Conservation (phyloP, 23 tunicate genomes). For the Aplidium turbinatum region DNA sequence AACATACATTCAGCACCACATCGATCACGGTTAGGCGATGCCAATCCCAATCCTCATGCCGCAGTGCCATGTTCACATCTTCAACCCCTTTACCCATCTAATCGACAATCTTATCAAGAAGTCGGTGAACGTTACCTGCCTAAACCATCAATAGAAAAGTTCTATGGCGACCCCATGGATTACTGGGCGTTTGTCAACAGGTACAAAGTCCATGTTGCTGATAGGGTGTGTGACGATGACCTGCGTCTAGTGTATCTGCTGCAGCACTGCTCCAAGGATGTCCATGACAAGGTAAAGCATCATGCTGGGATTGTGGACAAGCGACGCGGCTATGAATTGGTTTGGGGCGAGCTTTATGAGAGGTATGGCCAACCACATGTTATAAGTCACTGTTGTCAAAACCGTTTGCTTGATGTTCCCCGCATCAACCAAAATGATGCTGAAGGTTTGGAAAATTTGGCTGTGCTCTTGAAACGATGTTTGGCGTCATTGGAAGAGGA, state of each 20-base stretch:
- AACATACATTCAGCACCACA: too few species aligned
- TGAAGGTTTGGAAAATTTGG: constrained; percentile 25
- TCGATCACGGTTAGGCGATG: too few species aligned
- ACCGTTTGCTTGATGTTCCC: neutral
- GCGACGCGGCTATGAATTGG: neutral
- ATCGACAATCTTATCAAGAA: too few species aligned
- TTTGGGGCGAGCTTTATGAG: constrained; percentile 21
- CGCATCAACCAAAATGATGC: constrained; percentile 5
- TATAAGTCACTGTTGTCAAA: constrained; percentile 21
- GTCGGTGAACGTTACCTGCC: constrained; percentile 31
- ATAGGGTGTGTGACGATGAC: constrained; percentile 9
- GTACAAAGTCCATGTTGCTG: constrained; percentile 24
- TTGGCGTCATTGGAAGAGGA: constrained; percentile 9
- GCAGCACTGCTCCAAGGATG: constrained; percentile 28
- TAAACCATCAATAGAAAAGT: constrained; percentile 30
- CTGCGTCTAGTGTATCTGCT: constrained; percentile 22
- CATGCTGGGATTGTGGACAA: neutral
- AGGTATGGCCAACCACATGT: constrained; percentile 42
- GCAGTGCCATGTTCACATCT: too few species aligned
- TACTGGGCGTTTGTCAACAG: constrained; percentile 38
- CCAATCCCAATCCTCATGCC: too few species aligned
- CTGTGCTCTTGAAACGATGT: constrained; percentile 8
- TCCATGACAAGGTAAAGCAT: constrained; percentile 30
- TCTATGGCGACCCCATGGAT: constrained; percentile 44
- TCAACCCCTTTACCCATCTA: too few species aligned